Evolutionary conservation across 2,888 invertebrate species (phyloP), one percentile per base, ranked within the genome.

Genomic region (Amphiduros pacificus): DNA sequence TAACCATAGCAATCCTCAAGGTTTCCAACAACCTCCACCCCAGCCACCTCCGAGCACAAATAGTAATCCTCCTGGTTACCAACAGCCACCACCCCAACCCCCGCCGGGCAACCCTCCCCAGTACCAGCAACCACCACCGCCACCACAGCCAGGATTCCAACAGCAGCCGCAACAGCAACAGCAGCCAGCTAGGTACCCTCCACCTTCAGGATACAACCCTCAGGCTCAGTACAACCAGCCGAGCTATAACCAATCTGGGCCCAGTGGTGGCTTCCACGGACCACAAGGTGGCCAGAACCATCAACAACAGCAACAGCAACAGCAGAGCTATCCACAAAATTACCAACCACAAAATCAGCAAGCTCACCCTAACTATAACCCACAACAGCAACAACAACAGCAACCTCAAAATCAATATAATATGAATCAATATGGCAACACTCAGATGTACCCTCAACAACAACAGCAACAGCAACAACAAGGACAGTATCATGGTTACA

Each of bases 41-140:
- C 31, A 58, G 24, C 36, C 58, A 58, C 31, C 20, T 3, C 20
- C 22, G 27, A 24, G 26, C 22, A 2, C 11, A 17, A 9, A 27
- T 17, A 24, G 26, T 20, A 44, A 32, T 44, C 64, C 44, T 61
- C 65, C 36, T 29, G 55, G 22, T 26, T 60, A 49, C 24, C 60
- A 26, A 22, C 67, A 51, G 36, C 65, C 53, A 20, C 29, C 3
- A 26, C n/a, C n/a, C n/a, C n/a, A n/a, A n/a, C n/a, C n/a, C n/a
- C n/a, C n/a, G n/a, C n/a, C n/a, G n/a, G n/a, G n/a, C n/a, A n/a
- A 55, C 29, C 48, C 64, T 22, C 44, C 63, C 1, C 51, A 29
- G 22, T 53, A 52, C 20, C 49, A 51, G 27, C 51, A 51, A 22
- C 51, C 51, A 24, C 22, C 14, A n/a, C n/a, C n/a, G n/a, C n/a